Percentiles rank a stretch among this genome's conserved stretches.
Evolutionary conservation across 2,797 vertebrate genomes (phyloP).

Genomic region (Scolopax rusticola): DNA sequence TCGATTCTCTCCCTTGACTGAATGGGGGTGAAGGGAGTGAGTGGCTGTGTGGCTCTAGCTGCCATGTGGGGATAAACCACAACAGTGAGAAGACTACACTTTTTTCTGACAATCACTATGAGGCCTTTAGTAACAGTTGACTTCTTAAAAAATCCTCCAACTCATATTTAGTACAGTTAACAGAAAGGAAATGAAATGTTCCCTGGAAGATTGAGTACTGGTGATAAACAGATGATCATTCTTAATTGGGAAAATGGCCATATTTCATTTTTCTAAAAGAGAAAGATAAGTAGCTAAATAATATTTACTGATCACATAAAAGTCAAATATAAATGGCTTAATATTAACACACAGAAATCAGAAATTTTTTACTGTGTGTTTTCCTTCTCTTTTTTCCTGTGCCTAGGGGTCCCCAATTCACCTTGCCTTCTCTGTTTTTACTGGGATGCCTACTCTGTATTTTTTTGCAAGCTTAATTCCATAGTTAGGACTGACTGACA

Average conservation of each 20-base stretch:
- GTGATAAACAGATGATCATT: slow-evolving; percentile 51
- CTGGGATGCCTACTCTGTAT: background rate
- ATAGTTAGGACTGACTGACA: background rate
- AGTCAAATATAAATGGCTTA: background rate
- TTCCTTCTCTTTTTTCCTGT: slow-evolving; percentile 58
- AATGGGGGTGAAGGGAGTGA: background rate
- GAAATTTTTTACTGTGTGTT: background rate
- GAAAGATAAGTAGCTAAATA: slow-evolving; percentile 51
- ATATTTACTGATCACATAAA: background rate
- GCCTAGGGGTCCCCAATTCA: background rate
- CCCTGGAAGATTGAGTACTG: slow-evolving; percentile 82
- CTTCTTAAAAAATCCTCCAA: slow-evolving; percentile 59
- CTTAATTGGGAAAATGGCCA: slow-evolving; percentile 49
- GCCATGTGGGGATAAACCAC: background rate
- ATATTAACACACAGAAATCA: background rate
- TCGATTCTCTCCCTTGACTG: background rate
- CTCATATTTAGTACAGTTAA: slow-evolving; percentile 79
- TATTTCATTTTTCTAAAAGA: slow-evolving; percentile 66
- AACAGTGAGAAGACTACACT: background rate
- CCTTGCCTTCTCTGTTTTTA: background rate
- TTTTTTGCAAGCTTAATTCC: background rate
- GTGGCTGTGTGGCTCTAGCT: background rate
- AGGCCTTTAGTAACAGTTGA: background rate
- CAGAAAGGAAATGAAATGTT: slow-evolving; percentile 77
- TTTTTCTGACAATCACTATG: background rate